Percentiles rank a stretch among this genome's conserved stretches.
phyloP scores from a whole-genome alignment of 2,888 invertebrate species.

The Galerucella nymphaeae region DNA sequence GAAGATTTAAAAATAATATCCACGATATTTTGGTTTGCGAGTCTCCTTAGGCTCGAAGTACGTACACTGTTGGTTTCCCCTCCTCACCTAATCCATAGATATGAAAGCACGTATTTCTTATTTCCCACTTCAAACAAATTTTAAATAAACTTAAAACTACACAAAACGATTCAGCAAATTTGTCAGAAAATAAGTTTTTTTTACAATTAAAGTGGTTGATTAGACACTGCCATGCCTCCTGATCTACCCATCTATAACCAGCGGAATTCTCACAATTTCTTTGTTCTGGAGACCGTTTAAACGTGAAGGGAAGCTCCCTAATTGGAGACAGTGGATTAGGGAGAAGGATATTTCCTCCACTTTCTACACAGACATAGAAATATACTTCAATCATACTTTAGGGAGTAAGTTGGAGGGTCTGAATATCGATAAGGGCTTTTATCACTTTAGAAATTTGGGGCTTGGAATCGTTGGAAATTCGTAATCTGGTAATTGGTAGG shows the following conservation, averaged over 20 bases:
- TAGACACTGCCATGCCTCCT: not conserved
- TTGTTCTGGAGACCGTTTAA: not conserved
- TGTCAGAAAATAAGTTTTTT: too few relatives aligned
- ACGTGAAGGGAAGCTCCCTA: not conserved
- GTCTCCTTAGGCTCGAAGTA: too few relatives aligned
- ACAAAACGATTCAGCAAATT: not conserved
- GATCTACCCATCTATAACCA: not conserved
- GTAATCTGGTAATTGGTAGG: constrained; percentile 16
- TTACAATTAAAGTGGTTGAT: not conserved
- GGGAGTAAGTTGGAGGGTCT: constrained; percentile 21
- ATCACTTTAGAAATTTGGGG: constrained; percentile 27
- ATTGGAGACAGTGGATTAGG: constrained; percentile 18
- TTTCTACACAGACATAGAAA: constrained; percentile 22
- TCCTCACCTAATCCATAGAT: too few relatives aligned
- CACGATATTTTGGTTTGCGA: too few relatives aligned
- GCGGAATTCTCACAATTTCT: constrained; percentile 7
- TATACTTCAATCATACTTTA: constrained; percentile 30
- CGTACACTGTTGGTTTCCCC: too few relatives aligned
- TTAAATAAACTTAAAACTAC: not conserved
- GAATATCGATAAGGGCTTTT: constrained; percentile 33
- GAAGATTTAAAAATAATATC: too few relatives aligned
- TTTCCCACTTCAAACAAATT: not conserved
- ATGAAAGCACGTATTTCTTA: not conserved
- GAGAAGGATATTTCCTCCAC: constrained; percentile 5
- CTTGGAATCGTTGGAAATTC: constrained; percentile 2